Conservation (phyloP, 2,113 vertebrate genomes). For the Albula glossodonta region DNA sequence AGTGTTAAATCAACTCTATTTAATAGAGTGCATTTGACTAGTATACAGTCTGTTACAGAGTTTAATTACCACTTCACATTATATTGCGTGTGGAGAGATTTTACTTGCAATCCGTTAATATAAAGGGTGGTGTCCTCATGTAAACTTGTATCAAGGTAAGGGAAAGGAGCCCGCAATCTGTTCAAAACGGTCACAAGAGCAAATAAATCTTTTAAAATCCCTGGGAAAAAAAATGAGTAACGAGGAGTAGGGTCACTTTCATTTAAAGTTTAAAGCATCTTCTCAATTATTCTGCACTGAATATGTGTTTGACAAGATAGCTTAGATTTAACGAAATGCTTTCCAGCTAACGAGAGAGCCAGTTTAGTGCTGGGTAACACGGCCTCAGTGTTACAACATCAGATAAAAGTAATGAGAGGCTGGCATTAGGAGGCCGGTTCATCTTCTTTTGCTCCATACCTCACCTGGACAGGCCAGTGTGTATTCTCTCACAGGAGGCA, state of each 20-base stretch:
- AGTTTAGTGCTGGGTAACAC: not conserved
- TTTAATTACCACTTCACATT: not conserved
- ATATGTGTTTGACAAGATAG: not conserved
- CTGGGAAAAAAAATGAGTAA: not conserved
- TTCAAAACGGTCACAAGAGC: not conserved
- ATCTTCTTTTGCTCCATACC: not conserved
- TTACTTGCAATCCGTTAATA: not conserved
- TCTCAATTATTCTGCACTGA: not conserved
- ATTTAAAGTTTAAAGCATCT: not conserved
- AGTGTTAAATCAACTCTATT: not conserved
- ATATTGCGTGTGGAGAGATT: not conserved
- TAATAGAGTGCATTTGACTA: too few relatives aligned
- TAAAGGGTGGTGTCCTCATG: not conserved
- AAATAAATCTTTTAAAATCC: not conserved
- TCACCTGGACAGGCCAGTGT: not conserved
- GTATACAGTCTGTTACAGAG: not conserved
- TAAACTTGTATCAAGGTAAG: not conserved
- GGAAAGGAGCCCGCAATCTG: not conserved
- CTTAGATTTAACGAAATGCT: not conserved
- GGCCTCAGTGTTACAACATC: not conserved
- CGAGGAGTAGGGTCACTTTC: not conserved
- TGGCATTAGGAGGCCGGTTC: not conserved
- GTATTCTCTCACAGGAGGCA: constrained; percentile 2
- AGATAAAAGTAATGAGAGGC: not conserved
- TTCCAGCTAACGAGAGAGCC: not conserved